Evolutionary conservation across 2,888 invertebrate species (phyloP), one percentile per base, ranked within the genome.

Genomic region (Melanostoma mellinum): DNA sequence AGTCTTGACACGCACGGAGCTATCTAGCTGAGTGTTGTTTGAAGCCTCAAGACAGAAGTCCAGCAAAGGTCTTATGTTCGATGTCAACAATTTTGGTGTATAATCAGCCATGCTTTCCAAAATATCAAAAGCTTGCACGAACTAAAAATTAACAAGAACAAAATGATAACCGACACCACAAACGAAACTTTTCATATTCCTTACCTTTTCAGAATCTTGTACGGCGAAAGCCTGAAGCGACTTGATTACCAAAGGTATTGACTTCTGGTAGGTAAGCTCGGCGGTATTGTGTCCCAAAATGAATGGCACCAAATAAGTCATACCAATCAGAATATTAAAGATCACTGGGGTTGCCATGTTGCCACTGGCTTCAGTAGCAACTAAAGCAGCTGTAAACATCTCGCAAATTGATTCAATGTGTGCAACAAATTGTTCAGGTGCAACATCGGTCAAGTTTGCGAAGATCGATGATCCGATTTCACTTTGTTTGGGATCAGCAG

Each of bases 31-130:
- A 58, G 90, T 90, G 79, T 94, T 93, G 75, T 92, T 92, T 8
- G 94, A 93, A 30, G 95, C 92, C 86, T 93, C 92, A 63, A 96
- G 91, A 89, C 95, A 95, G 90, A 95, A 93, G 65, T 94, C 93
- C 6, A 95, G 90, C 8, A 95, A 90, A 30, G 92, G 88, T 88
- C 94, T 94, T 3, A 96, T 92, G 87, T 95, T 94, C 6, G 94
- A 94, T 4, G 88, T 90, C 10, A 91, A 84, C 61, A 91, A 63
- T 53, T 90, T 90, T 3, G 91, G 90, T 2, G 88, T 88, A 75
- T 89, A 90, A 69, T 91, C 91, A 38, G 89, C 89, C 85, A 91
- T 88, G 80, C 87, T 88, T 61, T 91, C 91, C n/a, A 91, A 78
- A 36, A 91, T 88, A 69, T 91, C 91, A 58, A 91, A 91, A 0